Conservation (phyloP, 1,140 invertebrate species). For the Bilobella aurantiaca region DNA sequence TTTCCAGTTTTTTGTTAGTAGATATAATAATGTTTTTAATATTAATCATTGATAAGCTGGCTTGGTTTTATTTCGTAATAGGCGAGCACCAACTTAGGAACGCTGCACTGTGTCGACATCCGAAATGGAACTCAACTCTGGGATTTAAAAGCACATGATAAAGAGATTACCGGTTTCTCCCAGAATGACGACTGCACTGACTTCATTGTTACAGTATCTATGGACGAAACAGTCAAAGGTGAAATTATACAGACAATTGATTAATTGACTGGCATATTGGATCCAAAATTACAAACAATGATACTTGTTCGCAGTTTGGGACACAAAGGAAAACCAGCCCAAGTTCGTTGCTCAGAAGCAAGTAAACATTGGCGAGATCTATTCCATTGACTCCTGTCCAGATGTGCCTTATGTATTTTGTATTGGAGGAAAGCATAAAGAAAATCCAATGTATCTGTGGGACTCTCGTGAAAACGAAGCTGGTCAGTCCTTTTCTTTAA, state of each 20-base stretch:
- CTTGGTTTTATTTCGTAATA: slow-evolving; percentile 42
- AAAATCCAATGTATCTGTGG: slow-evolving; percentile 62
- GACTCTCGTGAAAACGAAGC: slow-evolving; percentile 57
- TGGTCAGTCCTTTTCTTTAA: slow-evolving; percentile 44
- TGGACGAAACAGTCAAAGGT: slow-evolving; percentile 66
- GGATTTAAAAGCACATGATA: slow-evolving; percentile 63
- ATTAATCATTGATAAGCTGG: slow-evolving; percentile 20
- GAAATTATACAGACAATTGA: no score
- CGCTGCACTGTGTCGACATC: slow-evolving; percentile 66
- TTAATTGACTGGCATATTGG: background rate
- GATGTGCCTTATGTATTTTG: slow-evolving; percentile 69
- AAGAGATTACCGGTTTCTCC: slow-evolving; percentile 59
- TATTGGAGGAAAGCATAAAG: slow-evolving; percentile 71
- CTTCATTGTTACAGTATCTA: slow-evolving; percentile 58
- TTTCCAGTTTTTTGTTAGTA: slow-evolving; percentile 60
- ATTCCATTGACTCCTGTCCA: slow-evolving; percentile 62
- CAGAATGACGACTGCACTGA: slow-evolving; percentile 40
- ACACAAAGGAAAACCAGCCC: slow-evolving; percentile 34
- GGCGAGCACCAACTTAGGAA: slow-evolving; percentile 67
- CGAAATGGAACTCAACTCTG: slow-evolving; percentile 61
- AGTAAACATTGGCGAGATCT: slow-evolving; percentile 56
- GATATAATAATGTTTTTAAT: slow-evolving; percentile 5
- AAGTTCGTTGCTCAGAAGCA: slow-evolving; percentile 49
- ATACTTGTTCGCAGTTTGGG: slow-evolving; percentile 6
- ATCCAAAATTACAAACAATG: background rate